phyloP scores from a whole-genome alignment of 2,113 vertebrate genomes.

The Oxyura jamaicensis region DNA sequence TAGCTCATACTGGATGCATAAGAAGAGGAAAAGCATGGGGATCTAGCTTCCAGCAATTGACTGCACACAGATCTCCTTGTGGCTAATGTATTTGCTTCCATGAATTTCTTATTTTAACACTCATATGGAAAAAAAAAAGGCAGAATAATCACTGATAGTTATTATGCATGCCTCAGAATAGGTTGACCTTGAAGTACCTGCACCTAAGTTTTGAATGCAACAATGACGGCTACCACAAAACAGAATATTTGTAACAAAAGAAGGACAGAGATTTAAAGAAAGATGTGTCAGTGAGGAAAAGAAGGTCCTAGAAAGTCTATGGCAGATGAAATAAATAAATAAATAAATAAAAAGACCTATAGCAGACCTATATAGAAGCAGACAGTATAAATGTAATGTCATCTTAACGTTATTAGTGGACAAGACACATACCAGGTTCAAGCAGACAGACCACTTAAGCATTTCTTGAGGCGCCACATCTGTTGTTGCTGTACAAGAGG shows the following conservation, averaged over 20 bases:
- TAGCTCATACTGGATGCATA: neutral
- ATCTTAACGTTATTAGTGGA: neutral
- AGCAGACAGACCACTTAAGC: neutral
- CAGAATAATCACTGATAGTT: neutral
- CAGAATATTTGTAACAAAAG: neutral
- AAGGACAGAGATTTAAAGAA: neutral
- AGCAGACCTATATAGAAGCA: neutral
- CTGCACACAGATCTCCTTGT: neutral
- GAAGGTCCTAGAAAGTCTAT: neutral
- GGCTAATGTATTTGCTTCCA: neutral
- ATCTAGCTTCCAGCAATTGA: neutral
- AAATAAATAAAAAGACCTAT: neutral
- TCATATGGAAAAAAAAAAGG: neutral
- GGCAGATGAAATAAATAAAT: neutral
- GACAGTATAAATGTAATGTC: neutral
- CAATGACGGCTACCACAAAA: neutral
- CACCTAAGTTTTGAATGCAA: neutral
- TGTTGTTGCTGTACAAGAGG: neutral
- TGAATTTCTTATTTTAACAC: neutral
- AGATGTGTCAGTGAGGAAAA: neutral
- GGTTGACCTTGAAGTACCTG: neutral
- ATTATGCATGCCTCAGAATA: neutral
- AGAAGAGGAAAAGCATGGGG: neutral
- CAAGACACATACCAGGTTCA: neutral
- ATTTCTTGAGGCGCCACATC: neutral